phyloP scores from a whole-genome alignment of 2,797 vertebrate species.

The Gallinago nigripennis region DNA sequence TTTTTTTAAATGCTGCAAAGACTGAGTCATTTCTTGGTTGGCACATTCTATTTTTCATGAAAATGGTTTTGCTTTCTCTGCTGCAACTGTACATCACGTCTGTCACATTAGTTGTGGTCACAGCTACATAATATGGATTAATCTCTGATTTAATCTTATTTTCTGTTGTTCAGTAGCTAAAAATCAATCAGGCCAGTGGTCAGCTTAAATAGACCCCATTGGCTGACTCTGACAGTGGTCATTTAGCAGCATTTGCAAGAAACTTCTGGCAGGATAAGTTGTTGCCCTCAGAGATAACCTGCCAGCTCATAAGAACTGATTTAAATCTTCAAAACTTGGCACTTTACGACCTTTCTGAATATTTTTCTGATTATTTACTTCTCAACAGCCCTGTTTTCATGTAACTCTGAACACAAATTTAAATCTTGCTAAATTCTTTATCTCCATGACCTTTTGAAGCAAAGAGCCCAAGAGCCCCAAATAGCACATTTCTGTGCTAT shows the following conservation, averaged over 20 bases:
- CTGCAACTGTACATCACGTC: background rate
- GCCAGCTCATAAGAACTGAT: background rate
- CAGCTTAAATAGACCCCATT: background rate
- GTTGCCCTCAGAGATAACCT: background rate
- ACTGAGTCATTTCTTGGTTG: background rate
- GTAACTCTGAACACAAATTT: background rate
- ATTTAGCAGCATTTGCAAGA: background rate
- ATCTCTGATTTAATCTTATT: background rate
- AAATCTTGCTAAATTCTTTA: background rate
- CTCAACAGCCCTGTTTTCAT: background rate
- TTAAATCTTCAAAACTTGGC: background rate
- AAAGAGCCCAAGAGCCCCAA: background rate
- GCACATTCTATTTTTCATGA: background rate
- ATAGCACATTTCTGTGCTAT: background rate
- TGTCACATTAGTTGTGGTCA: background rate
- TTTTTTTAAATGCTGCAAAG: background rate
- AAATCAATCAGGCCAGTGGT: background rate
- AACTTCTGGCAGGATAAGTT: background rate
- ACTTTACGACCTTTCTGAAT: background rate
- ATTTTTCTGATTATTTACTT: background rate
- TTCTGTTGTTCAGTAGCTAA: background rate
- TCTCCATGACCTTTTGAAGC: background rate
- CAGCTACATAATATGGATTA: background rate
- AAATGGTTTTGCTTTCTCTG: slow-evolving; percentile 10
- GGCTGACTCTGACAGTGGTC: background rate